These are phyloP conservation scores for Sylvilagus bachmani DNA, from an alignment of 2,113 vertebrate species.

Conservation along the genomic window DNA sequence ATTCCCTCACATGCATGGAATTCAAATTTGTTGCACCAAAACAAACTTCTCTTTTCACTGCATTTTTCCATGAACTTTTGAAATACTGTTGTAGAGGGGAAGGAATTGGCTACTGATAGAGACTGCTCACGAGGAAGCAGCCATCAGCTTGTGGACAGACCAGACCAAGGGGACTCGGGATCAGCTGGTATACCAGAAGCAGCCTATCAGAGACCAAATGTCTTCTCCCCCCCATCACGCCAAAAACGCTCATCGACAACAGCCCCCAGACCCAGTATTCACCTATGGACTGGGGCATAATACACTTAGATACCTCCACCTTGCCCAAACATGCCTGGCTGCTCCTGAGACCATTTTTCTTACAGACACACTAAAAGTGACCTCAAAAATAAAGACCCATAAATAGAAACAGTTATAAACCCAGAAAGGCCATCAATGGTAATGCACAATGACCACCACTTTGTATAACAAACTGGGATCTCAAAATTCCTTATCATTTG, in stretches of 20 bases:
- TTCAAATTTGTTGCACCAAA: too few species aligned
- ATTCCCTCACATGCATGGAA: too few species aligned
- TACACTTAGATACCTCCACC: neutral
- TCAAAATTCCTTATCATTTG: neutral
- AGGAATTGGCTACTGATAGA: neutral
- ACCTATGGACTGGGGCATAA: neutral
- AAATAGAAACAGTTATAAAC: neutral
- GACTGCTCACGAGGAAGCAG: neutral
- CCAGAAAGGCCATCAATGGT: conserved; percentile 8
- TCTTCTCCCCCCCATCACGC: neutral
- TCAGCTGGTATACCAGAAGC: neutral
- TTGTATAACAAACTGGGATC: neutral
- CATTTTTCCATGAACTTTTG: too few species aligned
- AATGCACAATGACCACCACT: neutral
- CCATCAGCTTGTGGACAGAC: neutral
- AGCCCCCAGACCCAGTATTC: neutral
- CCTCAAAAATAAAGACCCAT: conserved; percentile 48
- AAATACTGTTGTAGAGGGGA: neutral
- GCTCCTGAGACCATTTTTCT: conserved; percentile 3
- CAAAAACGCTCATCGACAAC: neutral
- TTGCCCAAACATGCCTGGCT: neutral
- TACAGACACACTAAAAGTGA: conserved; percentile 13
- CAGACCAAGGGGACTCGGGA: neutral
- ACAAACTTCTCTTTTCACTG: too few species aligned
- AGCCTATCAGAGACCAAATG: neutral